Percentiles rank a stretch among this genome's conserved stretches.
phyloP scores from a whole-genome alignment of 2,113 vertebrate species.

The Ailurus styani region DNA sequence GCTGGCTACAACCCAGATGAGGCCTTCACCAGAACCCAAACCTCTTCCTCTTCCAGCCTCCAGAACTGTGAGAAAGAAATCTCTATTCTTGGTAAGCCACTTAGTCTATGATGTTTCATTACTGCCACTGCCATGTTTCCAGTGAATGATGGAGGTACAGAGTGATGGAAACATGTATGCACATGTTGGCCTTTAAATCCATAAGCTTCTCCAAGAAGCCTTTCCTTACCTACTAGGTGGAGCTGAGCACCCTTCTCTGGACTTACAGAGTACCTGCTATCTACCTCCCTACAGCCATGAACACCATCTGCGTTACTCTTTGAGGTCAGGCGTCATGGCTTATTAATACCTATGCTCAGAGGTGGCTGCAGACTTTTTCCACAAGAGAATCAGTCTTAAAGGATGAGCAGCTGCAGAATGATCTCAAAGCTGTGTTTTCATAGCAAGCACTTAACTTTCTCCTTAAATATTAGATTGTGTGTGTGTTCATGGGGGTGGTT shows the following conservation, averaged over 20 bases:
- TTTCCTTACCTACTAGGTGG: not conserved
- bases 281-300: not conserved
- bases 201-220: not conserved
- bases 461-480: not conserved
- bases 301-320: not conserved
- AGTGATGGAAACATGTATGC: not conserved
- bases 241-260: not conserved
- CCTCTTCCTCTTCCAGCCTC: not conserved
- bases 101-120: not conserved
- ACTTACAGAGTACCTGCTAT: fast-evolving
- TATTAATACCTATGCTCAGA: not conserved
- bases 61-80: not conserved
- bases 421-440: not conserved
- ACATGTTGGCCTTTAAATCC: too few relatives aligned
- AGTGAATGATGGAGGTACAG: not conserved
- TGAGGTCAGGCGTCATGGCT: not conserved
- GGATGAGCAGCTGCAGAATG: not conserved
- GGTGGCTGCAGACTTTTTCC: not conserved
- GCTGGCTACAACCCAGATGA: not conserved
- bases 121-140: not conserved
- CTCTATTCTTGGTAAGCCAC: not conserved
- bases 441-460: not conserved
- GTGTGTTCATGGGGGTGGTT: not conserved
- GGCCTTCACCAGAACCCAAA: not conserved
- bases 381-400: not conserved